Evolutionary conservation across 2,113 vertebrate genomes (phyloP).

Genomic region (Genyomyrus donnyi): DNA sequence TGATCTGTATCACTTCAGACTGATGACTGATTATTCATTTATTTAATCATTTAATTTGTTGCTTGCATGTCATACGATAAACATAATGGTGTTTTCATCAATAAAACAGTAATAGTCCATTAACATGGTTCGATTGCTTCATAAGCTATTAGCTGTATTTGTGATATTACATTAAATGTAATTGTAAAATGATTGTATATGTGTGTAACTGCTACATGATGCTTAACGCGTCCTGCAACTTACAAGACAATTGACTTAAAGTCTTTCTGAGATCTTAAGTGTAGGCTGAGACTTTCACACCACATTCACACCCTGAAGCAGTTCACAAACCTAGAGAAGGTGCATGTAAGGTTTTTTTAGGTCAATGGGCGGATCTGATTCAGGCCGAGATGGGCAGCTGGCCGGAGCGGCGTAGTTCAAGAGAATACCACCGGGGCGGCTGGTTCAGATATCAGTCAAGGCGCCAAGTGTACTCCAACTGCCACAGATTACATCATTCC

Average conservation of each 20-base stretch:
- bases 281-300: conserved; percentile 8
- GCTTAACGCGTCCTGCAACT: neutral
- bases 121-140: neutral
- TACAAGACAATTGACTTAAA: neutral
- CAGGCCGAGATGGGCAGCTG: too few relatives aligned
- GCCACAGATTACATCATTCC: neutral
- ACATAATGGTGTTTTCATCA: neutral
- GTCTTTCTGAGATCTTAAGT: neutral
- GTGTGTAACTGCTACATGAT: neutral
- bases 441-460: too few relatives aligned
- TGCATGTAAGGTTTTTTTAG: too few relatives aligned
- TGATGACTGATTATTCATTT: conserved; percentile 7
- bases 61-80: neutral
- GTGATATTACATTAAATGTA: too few relatives aligned
- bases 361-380: too few relatives aligned
- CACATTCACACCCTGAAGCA: neutral
- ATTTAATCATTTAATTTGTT: neutral
- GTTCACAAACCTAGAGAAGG: neutral
- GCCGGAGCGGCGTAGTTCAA: too few relatives aligned
- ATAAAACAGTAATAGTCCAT: neutral
- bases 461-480: too few relatives aligned
- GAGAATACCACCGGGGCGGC: too few relatives aligned
- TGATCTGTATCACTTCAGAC: neutral
- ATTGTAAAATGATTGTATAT: neutral
- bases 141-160: too few relatives aligned